Evolutionary conservation across 2,113 vertebrate species (phyloP).

Genomic region (Hypanus sabinus): DNA sequence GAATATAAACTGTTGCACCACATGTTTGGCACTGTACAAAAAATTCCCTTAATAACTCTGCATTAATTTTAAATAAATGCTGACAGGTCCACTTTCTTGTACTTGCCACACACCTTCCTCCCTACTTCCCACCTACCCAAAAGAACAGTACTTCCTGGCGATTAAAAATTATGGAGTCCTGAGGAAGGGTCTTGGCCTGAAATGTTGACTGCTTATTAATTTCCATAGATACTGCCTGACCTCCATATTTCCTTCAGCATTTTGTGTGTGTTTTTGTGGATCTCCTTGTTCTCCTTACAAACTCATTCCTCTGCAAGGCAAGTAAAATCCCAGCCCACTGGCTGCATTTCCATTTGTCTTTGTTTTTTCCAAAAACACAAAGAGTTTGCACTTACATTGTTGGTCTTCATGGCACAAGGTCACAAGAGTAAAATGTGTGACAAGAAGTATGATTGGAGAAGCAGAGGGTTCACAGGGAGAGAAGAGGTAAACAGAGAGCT

Average conservation of each 20-base stretch:
- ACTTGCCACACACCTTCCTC: not conserved
- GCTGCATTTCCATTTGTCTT: not conserved
- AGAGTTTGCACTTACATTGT: not conserved
- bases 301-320: not conserved
- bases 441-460: not conserved
- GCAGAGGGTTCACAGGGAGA: not conserved
- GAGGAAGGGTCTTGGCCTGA: no score
- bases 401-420: no score
- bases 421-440: no score
- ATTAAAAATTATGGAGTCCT: not conserved
- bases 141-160: not conserved
- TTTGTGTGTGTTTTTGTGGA: not conserved
- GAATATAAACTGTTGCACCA: not conserved
- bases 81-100: not conserved
- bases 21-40: not conserved
- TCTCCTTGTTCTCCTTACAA: not conserved
- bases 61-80: constrained; percentile 4
- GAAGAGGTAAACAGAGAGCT: not conserved
- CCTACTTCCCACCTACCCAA: not conserved
- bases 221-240: no score
- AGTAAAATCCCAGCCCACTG: not conserved
- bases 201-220: no score
- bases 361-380: not conserved
- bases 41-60: not conserved
- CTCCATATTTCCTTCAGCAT: no score